Conservation (phyloP, 1,140 invertebrate species). For the Drosophila neocordata region DNA sequence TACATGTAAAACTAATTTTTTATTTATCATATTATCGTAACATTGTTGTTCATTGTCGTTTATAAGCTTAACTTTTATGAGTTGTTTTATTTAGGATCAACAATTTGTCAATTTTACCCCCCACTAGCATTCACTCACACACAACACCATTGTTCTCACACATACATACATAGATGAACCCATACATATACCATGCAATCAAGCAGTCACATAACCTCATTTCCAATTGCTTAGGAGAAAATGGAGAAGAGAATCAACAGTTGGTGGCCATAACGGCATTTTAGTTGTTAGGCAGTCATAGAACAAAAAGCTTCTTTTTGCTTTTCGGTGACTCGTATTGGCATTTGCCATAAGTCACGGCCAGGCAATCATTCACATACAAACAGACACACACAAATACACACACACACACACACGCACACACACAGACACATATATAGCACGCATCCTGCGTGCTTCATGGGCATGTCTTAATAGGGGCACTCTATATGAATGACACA, state of each 20-base stretch:
- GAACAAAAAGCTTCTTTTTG: constrained; percentile 39
- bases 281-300: neutral
- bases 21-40: too few species aligned
- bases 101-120: constrained; percentile 10
- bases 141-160: neutral
- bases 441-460: neutral
- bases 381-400: constrained; percentile 6
- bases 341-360: constrained; percentile 62
- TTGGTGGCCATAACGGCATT: constrained; percentile 37
- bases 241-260: constrained; percentile 59
- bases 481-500: neutral
- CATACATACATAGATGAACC: constrained; percentile 10
- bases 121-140: neutral
- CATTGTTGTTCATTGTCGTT: neutral
- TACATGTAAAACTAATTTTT: too few species aligned
- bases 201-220: constrained; percentile 1
- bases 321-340: constrained; percentile 33
- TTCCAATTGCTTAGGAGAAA: constrained; percentile 7
- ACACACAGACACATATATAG: neutral
- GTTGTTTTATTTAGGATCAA: constrained; percentile 8
- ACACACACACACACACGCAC: constrained; percentile 1
- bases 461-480: constrained; percentile 3
- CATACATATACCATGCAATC: neutral
- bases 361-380: constrained; percentile 55
- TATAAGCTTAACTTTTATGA: neutral